Conservation (phyloP, 2,113 vertebrate species). For the Macquaria ambigua region DNA sequence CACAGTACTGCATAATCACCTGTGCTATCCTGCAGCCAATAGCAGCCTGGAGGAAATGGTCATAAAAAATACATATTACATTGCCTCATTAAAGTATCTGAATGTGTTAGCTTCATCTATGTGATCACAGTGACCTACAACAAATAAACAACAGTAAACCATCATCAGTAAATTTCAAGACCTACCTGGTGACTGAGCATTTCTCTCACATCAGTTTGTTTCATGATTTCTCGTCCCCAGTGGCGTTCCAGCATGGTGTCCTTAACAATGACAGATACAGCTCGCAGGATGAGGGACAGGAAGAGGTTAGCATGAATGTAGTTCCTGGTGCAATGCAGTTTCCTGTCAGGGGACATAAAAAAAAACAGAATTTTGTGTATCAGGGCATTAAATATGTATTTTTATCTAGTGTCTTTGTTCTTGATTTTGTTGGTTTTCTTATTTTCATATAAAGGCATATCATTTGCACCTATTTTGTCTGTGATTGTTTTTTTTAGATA, state of each 20-base stretch:
- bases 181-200: constrained; percentile 85
- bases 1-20: constrained; percentile 89
- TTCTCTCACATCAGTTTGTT: constrained; percentile 81
- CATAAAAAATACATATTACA: not conserved
- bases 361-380: not conserved
- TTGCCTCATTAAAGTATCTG: not conserved
- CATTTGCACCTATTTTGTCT: not conserved
- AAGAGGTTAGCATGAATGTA: constrained; percentile 86
- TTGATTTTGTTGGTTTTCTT: not conserved
- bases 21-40: constrained; percentile 87
- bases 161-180: not conserved
- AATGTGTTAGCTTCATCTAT: not conserved
- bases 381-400: not conserved
- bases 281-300: constrained; percentile 88
- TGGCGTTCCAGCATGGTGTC: constrained; percentile 85
- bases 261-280: constrained; percentile 85
- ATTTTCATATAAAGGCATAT: not conserved
- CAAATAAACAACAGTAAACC: not conserved
- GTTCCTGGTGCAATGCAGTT: constrained; percentile 88
- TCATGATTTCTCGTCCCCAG: constrained; percentile 83
- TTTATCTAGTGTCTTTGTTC: not conserved
- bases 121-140: not conserved
- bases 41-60: constrained; percentile 75
- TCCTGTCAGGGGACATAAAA: constrained; percentile 76
- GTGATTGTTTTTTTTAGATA: not conserved